phyloP scores from a whole-genome alignment of 2,797 vertebrate genomes.

The Linurgus olivaceus region DNA sequence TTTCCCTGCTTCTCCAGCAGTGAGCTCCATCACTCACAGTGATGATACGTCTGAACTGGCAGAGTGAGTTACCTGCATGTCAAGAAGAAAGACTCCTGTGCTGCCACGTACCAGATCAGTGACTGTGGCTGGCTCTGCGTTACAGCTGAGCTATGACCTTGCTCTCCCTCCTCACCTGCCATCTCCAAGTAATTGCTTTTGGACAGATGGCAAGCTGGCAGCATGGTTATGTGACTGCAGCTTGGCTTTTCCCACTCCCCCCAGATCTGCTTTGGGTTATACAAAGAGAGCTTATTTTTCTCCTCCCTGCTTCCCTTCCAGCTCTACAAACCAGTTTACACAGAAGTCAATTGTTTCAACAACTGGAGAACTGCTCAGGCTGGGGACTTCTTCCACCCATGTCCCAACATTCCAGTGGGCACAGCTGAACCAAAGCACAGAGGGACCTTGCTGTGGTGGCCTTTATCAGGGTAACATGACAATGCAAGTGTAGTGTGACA shows the following conservation, averaged over 20 bases:
- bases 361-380: background rate
- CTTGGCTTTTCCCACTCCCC: background rate
- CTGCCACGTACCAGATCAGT: background rate
- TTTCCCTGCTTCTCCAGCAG: background rate
- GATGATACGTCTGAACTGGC: background rate
- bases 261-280: background rate
- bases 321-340: background rate
- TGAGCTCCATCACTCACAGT: background rate
- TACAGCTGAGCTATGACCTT: conserved; percentile 30
- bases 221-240: background rate
- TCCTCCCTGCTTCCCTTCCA: background rate
- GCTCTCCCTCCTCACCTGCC: conserved; percentile 6
- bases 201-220: conserved; percentile 49
- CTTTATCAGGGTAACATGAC: fast-evolving
- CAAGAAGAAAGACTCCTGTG: conserved; percentile 38
- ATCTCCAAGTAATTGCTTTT: conserved; percentile 64
- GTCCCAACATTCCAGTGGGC: no score
- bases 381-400: fast-evolving
- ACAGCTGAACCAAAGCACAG: background rate
- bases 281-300: background rate
- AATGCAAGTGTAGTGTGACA: fast-evolving
- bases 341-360: background rate
- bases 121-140: background rate
- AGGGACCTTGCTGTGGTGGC: fast-evolving
- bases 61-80: conserved; percentile 34